Conservation (phyloP, 2,113 vertebrate genomes). For the Aphyosemion australe region DNA sequence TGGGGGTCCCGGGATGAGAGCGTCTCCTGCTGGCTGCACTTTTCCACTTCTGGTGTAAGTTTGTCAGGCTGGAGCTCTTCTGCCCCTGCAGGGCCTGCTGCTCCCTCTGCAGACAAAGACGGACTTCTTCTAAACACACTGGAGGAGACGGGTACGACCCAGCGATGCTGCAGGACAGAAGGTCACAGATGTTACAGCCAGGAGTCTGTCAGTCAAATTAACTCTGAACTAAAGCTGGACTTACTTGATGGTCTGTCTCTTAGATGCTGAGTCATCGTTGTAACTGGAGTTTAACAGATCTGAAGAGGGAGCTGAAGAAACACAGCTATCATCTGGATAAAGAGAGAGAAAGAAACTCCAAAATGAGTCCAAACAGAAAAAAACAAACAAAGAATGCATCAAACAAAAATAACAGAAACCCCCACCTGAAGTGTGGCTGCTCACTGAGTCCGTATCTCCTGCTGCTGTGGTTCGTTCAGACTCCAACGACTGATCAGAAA, state of each 20-base stretch:
- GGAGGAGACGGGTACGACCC: constrained; percentile 47
- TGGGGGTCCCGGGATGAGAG: constrained; percentile 89
- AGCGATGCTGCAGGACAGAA: constrained; percentile 23
- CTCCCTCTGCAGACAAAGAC: constrained; percentile 77
- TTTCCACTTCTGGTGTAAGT: constrained; percentile 86
- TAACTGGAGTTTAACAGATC: constrained; percentile 54
- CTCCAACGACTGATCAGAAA: constrained; percentile 74
- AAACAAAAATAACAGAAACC: not conserved
- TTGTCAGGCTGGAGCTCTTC: constrained; percentile 91
- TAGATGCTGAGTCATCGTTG: constrained; percentile 49
- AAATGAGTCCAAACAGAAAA: not conserved
- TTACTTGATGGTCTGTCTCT: constrained; percentile 47
- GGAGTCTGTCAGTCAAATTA: too few relatives aligned
- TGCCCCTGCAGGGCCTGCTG: constrained; percentile 79
- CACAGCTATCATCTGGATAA: constrained; percentile 63
- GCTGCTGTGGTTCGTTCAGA: constrained; percentile 49
- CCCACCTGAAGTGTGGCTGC: constrained; percentile 70
- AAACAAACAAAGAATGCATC: not conserved
- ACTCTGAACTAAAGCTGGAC: not conserved
- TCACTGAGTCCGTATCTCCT: constrained; percentile 68
- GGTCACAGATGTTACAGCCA: not conserved
- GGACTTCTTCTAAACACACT: constrained; percentile 77
- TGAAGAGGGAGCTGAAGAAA: constrained; percentile 53
- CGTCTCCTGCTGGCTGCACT: constrained; percentile 82
- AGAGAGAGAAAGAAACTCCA: not conserved